Percentiles rank a stretch among this genome's conserved stretches.
Evolutionary conservation across 2,888 invertebrate species (phyloP).

Genomic region (Carpatolechia fugitivella): DNA sequence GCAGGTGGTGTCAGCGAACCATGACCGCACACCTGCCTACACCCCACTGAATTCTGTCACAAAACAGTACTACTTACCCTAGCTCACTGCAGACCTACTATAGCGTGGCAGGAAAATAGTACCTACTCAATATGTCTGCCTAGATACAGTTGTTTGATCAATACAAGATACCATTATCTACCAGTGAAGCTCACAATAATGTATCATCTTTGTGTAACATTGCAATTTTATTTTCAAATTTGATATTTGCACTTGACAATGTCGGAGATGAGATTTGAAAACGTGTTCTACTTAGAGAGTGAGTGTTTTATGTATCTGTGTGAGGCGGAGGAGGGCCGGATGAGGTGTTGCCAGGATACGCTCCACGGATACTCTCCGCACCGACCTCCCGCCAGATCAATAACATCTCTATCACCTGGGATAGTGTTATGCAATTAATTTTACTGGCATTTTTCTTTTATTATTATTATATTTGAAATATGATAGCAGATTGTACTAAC

Average conservation of each 20-base stretch:
- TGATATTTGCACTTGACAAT: constrained; percentile 45
- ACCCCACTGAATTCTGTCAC: constrained; percentile 49
- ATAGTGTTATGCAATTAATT: constrained; percentile 68
- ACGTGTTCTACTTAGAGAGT: constrained; percentile 77
- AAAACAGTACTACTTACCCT: constrained; percentile 34
- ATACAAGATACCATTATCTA: constrained; percentile 53
- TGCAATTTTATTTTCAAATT: constrained; percentile 35
- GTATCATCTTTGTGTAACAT: constrained; percentile 45
- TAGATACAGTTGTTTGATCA: constrained; percentile 73
- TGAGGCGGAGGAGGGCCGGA: constrained; percentile 54
- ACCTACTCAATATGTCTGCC: constrained; percentile 42
- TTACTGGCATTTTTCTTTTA: constrained; percentile 27
- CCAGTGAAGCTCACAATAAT: constrained; percentile 54
- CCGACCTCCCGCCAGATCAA: constrained; percentile 65
- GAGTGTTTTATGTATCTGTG: constrained; percentile 53
- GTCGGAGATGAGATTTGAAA: constrained; percentile 75
- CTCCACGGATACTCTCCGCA: constrained; percentile 56
- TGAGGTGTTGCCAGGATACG: constrained; percentile 75
- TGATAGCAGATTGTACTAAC: background rate
- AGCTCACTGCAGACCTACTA: constrained; percentile 40
- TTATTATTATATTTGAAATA: constrained; percentile 19
- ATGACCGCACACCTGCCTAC: constrained; percentile 64
- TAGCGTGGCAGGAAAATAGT: constrained; percentile 30
- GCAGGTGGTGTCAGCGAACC: constrained; percentile 67
- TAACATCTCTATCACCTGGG: constrained; percentile 67